phyloP scores from a whole-genome alignment of 2,113 vertebrate species.

The Epinephelus moara region DNA sequence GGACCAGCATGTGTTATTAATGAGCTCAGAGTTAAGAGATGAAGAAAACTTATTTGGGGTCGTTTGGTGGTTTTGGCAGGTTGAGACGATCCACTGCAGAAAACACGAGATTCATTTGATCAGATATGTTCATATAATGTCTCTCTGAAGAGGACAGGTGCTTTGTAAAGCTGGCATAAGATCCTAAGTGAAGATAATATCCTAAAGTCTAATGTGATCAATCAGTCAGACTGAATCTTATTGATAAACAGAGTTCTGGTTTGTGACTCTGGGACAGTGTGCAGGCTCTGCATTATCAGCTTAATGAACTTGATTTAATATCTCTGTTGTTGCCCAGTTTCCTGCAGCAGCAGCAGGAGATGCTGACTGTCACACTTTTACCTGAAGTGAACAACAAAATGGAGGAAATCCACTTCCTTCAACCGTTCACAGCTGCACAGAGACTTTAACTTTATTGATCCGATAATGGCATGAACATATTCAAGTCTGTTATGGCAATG shows the following conservation, averaged over 20 bases:
- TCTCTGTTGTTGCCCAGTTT: no score
- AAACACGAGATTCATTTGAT: neutral
- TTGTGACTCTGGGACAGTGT: neutral
- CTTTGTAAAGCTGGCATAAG: no score
- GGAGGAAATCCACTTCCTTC: neutral
- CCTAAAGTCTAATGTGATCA: no score
- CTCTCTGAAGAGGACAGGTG: neutral
- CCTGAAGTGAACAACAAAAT: neutral
- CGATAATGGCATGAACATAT: neutral
- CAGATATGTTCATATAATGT: neutral
- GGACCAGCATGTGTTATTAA: constrained; percentile 43
- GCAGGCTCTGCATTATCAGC: no score
- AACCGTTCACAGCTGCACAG: neutral
- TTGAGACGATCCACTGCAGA: neutral
- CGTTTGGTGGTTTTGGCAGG: neutral
- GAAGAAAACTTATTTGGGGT: neutral
- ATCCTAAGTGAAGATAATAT: no score
- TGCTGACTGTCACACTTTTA: neutral
- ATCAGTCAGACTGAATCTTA: no score
- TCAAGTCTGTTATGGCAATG: no score
- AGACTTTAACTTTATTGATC: neutral
- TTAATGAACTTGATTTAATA: no score
- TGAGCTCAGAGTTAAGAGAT: constrained; percentile 7
- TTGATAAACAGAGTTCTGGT: neutral
- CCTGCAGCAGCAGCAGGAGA: no score